Evolutionary conservation across 2,888 invertebrate species (phyloP).

Genomic region (Pachycephus smyrnensis): DNA sequence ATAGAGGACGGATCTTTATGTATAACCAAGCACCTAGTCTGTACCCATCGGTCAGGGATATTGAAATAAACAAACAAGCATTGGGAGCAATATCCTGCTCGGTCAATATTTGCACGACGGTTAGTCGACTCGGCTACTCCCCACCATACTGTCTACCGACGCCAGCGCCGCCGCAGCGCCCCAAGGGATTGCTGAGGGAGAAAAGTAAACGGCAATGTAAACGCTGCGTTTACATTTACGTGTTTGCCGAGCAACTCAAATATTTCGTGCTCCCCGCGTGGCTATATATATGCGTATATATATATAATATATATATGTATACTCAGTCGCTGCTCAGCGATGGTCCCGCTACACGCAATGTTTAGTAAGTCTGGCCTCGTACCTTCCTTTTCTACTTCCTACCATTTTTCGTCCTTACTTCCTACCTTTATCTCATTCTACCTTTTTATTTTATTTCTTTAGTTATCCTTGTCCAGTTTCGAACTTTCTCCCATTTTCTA

Average conservation of each 20-base stretch:
- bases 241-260: slow-evolving; percentile 66
- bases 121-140: slow-evolving; percentile 59
- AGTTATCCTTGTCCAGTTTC: background rate
- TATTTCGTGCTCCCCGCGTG: slow-evolving; percentile 55
- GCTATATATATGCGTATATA: background rate
- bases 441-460: background rate
- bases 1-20: background rate
- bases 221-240: slow-evolving; percentile 65
- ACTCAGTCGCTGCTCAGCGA: slow-evolving; percentile 22
- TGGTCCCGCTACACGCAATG: slow-evolving; percentile 51
- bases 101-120: slow-evolving; percentile 66
- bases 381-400: background rate
- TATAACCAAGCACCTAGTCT: background rate
- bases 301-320: background rate
- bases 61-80: slow-evolving; percentile 66
- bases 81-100: slow-evolving; percentile 66
- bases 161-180: slow-evolving; percentile 11
- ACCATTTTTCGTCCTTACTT: slow-evolving; percentile 14
- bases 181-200: slow-evolving; percentile 44
- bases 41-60: slow-evolving; percentile 59
- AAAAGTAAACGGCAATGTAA: slow-evolving; percentile 65
- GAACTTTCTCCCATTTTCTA: background rate
- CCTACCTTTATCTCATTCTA: slow-evolving; percentile 11
- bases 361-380: slow-evolving; percentile 42
- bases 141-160: slow-evolving; percentile 15